phyloP scores from a whole-genome alignment of 2,797 vertebrate genomes.

The Sitta carolinensis region DNA sequence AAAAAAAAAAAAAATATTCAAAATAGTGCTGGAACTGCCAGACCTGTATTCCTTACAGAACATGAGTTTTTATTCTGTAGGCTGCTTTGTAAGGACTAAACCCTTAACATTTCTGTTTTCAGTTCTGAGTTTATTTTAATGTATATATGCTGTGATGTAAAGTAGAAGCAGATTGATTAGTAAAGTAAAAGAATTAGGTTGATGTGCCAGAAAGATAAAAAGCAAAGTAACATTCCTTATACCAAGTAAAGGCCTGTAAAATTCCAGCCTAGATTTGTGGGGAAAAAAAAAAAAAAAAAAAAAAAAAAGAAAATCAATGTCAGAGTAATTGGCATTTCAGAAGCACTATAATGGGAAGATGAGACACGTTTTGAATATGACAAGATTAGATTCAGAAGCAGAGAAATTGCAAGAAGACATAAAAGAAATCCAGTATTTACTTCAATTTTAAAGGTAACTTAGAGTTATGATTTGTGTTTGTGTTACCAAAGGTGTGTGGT shows the following conservation, averaged over 20 bases:
- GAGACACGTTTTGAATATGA: background rate
- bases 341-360: background rate
- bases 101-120: background rate
- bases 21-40: background rate
- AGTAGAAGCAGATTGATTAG: background rate
- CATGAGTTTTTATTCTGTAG: background rate
- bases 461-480: background rate
- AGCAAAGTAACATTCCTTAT: background rate
- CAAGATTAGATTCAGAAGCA: background rate
- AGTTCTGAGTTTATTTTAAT: background rate
- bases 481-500: background rate
- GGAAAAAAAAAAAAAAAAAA: too few species aligned
- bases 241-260: background rate
- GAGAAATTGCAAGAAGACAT: background rate
- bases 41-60: background rate
- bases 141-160: background rate
- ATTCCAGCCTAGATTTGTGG: background rate
- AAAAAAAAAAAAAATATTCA: slow-evolving; percentile 8
- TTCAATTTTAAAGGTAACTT: background rate
- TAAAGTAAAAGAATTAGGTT: background rate
- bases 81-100: background rate
- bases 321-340: background rate
- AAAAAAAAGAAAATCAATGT: background rate
- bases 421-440: background rate
- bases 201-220: background rate